Base-by-base conservation (phyloP, 1,140 invertebrate genomes). In the Eciton burchellii region DNA sequence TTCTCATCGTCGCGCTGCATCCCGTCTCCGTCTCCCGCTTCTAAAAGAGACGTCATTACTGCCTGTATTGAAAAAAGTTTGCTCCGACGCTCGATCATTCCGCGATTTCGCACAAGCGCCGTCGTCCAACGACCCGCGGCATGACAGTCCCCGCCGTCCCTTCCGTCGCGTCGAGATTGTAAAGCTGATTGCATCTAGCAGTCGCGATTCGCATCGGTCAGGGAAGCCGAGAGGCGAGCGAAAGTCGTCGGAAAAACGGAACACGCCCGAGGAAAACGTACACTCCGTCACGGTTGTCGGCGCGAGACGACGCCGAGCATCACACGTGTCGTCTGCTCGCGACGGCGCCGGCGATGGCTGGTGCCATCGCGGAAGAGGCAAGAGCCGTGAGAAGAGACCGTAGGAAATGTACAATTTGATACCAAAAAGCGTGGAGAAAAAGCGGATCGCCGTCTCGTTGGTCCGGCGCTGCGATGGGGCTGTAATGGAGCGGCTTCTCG, bases 211-310 rank as follows among this genome's bases (percentile, higher is more conserved):
- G 63, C 43, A 24, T 72, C 77, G 77, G 77, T 81, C 54, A 73
- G 54, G 19, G 14, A 41, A 81, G 70, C 68, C 63, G 70, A 79
- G 74, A 68, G 52, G 63, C 49, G 74, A 65, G 72, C 56, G n/a
- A n/a, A 47, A 81, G 52, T 43, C 49, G 45, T 43, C 59, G 56
- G n/a, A 81, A 81, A 81, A 81, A 73, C 66, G 45, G 45, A 47
- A 62, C 35, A 35, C 54, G 77, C 26, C 29, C 24, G 77, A 49
- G 54, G 73, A 73, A 81, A 81, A 73, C 77, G 68, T 81, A 71
- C n/a, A n/a, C 77, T 81, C 77, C 68, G 77, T 81, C 68, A 81
- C 56, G 77, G 54, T 81, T 81, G 77, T 81, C 77, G 49, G 16
- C 54, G 54, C 77, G 45, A 73, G 57, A 73, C 77, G 77, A 81